Evolutionary conservation across 1,140 invertebrate genomes (phyloP).

Genomic region (Papilio polytes): DNA sequence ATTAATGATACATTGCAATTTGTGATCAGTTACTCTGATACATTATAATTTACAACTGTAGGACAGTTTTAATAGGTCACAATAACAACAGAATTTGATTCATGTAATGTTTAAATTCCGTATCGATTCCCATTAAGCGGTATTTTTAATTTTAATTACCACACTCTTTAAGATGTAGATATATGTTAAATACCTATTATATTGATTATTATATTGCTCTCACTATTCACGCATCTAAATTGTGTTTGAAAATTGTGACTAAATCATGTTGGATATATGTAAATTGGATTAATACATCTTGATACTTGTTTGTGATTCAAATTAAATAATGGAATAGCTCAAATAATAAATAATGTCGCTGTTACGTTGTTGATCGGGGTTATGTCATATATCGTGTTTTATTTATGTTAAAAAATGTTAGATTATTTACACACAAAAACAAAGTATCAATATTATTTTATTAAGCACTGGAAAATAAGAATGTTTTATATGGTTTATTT

Average conservation of each 20-base stretch:
- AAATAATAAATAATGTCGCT: background rate
- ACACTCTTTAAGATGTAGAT: no score
- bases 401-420: background rate
- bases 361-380: background rate
- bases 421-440: background rate
- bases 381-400: slow-evolving; percentile 1
- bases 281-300: no score
- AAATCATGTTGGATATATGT: no score
- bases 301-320: background rate
- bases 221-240: no score
- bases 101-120: no score
- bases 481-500: no score
- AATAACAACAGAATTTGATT: background rate
- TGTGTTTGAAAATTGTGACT: no score
- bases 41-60: background rate
- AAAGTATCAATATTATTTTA: background rate
- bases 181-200: no score
- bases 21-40: background rate
- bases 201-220: no score
- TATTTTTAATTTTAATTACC: no score
- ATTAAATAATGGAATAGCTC: background rate
- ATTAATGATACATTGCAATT: background rate
- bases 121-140: no score
- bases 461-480: no score
- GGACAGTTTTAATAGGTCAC: background rate